Evolutionary conservation across 2,113 vertebrate species (phyloP).

Genomic region (Misgurnus mizolepis): DNA sequence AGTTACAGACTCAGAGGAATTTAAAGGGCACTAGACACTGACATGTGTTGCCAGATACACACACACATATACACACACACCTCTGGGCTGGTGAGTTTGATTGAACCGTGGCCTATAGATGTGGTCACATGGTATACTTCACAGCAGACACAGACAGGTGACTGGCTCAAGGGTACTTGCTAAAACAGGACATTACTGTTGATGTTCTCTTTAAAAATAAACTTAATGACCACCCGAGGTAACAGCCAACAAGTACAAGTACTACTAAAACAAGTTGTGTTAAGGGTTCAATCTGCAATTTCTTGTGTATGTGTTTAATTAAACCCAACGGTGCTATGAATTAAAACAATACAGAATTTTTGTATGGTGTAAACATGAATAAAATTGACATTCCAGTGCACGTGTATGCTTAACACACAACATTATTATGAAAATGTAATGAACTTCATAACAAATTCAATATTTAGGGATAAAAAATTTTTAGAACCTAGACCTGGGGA

Average conservation of each 20-base stretch:
- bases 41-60: background rate
- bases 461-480: background rate
- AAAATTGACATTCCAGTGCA: too few species aligned
- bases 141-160: constrained; percentile 14
- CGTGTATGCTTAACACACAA: too few species aligned
- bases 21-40: background rate
- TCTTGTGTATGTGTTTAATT: too few species aligned
- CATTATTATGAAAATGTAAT: too few species aligned
- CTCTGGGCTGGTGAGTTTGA: constrained; percentile 1
- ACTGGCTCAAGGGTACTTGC: constrained; percentile 13
- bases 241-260: constrained; percentile 5
- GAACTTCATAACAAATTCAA: too few species aligned
- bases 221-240: background rate
- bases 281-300: too few species aligned
- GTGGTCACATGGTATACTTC: constrained; percentile 19
- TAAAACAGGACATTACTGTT: constrained; percentile 25
- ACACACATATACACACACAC: background rate
- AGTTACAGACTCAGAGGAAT: background rate
- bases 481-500: background rate
- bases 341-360: too few species aligned
- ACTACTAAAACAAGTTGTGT: too few species aligned
- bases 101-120: constrained; percentile 24
- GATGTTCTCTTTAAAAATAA: constrained; percentile 14
- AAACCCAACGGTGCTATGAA: too few species aligned
- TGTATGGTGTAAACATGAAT: too few species aligned